Conservation (phyloP, 2,113 vertebrate species). For the Heterotilapia buettikoferi region DNA sequence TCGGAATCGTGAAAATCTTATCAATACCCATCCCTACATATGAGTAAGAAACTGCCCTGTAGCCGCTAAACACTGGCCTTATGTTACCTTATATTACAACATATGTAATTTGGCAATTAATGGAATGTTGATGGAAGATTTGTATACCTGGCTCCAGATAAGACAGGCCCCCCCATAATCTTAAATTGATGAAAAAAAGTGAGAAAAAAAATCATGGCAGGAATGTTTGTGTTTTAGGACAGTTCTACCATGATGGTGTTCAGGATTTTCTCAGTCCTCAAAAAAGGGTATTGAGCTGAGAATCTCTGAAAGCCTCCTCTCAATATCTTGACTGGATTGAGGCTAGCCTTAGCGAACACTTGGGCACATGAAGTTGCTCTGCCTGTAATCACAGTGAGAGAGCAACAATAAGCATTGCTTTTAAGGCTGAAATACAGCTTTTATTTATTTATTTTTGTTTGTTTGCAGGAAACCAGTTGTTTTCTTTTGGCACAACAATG, state of each 20-base stretch:
- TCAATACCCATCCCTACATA: too few species aligned
- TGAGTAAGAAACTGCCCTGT: background rate
- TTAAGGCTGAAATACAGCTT: background rate
- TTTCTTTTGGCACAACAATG: background rate
- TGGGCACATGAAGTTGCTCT: slow-evolving; percentile 53
- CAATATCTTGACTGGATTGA: slow-evolving; percentile 66
- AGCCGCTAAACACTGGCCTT: background rate
- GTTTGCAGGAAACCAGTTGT: background rate
- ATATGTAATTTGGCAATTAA: background rate
- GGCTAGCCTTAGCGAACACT: slow-evolving; percentile 52
- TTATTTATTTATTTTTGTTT: background rate
- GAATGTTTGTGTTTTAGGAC: background rate
- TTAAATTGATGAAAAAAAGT: background rate
- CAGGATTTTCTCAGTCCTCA: slow-evolving; percentile 75
- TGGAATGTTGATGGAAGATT: background rate
- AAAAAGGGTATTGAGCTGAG: slow-evolving; percentile 74
- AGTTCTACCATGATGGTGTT: slow-evolving; percentile 80
- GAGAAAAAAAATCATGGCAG: background rate
- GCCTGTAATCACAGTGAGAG: slow-evolving; percentile 33
- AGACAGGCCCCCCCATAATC: background rate
- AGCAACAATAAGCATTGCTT: background rate
- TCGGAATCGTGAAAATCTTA: too few species aligned
- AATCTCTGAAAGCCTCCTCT: slow-evolving; percentile 77
- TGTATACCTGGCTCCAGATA: background rate
- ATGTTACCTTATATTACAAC: background rate